phyloP scores from a whole-genome alignment of 1,140 invertebrate species.

The Drosophila guanche region DNA sequence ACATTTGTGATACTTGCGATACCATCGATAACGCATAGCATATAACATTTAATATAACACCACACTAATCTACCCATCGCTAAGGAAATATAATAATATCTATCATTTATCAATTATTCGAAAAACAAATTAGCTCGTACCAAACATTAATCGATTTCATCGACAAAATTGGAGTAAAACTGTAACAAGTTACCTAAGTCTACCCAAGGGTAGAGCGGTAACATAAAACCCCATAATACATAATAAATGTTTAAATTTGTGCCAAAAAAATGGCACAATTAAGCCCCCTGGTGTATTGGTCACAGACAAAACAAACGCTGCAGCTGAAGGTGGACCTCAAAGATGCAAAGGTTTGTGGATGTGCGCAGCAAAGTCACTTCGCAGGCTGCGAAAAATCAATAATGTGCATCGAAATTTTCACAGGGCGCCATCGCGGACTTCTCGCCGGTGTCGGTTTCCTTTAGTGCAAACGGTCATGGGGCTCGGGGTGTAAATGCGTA shows the following conservation, averaged over 20 bases:
- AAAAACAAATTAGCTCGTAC: no score
- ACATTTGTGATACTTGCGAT: no score
- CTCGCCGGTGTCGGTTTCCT: conserved; percentile 86
- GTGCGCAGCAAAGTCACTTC: neutral
- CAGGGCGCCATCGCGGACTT: conserved; percentile 83
- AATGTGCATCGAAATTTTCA: conserved; percentile 9
- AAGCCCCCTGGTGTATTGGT: conserved; percentile 96
- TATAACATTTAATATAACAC: no score
- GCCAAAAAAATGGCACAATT: conserved; percentile 58
- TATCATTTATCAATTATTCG: no score
- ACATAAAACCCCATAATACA: no score
- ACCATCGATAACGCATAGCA: no score
- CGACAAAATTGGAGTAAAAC: no score
- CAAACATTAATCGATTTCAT: no score
- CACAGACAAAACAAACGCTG: conserved; percentile 91
- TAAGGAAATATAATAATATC: no score
- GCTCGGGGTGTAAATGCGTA: conserved; percentile 89
- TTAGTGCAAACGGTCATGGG: conserved; percentile 88
- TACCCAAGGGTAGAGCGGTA: no score
- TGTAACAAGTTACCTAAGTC: no score
- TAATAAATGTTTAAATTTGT: conserved; percentile 17
- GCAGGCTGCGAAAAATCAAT: conserved; percentile 63
- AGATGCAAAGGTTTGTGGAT: conserved; percentile 85
- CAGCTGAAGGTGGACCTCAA: conserved; percentile 93
- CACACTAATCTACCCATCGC: no score